Percentiles rank a stretch among this genome's conserved stretches.
Conservation (phyloP, 2,888 invertebrate genomes). For the Sericinus montela region DNA sequence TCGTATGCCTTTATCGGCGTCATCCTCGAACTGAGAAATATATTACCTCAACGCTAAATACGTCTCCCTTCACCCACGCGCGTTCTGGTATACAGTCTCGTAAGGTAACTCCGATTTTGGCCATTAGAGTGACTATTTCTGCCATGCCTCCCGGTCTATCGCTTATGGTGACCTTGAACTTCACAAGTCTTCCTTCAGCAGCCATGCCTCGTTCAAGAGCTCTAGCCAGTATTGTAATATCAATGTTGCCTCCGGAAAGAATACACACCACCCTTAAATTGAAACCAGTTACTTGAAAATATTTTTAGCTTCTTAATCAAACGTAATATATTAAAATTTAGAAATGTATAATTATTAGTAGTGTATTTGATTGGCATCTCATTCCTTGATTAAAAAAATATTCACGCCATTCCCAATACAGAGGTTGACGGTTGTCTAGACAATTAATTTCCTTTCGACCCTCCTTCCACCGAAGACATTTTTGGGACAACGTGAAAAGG, state of each 20-base stretch:
- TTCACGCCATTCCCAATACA: too few species aligned
- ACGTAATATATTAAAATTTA: too few species aligned
- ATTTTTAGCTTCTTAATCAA: too few species aligned
- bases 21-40: not conserved
- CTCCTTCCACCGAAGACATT: too few species aligned
- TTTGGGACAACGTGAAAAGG: too few species aligned
- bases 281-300: too few species aligned
- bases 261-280: constrained; percentile 86
- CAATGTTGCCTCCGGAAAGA: constrained; percentile 93
- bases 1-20: too few species aligned
- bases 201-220: constrained; percentile 94
- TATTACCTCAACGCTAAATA: constrained; percentile 79
- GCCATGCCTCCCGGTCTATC: constrained; percentile 94
- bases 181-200: constrained; percentile 87
- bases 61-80: constrained; percentile 94
- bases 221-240: constrained; percentile 91
- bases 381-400: too few species aligned
- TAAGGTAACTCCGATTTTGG: constrained; percentile 88
- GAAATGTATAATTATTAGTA: too few species aligned
- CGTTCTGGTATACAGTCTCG: constrained; percentile 97
- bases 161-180: constrained; percentile 81
- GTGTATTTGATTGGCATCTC: too few species aligned
- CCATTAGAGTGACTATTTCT: constrained; percentile 86
- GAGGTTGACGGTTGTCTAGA: too few species aligned
- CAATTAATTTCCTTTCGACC: too few species aligned